These are phyloP conservation scores for Hypsibius dujardini DNA, from an alignment of 1,140 invertebrate genomes.

Conservation along the genomic window DNA sequence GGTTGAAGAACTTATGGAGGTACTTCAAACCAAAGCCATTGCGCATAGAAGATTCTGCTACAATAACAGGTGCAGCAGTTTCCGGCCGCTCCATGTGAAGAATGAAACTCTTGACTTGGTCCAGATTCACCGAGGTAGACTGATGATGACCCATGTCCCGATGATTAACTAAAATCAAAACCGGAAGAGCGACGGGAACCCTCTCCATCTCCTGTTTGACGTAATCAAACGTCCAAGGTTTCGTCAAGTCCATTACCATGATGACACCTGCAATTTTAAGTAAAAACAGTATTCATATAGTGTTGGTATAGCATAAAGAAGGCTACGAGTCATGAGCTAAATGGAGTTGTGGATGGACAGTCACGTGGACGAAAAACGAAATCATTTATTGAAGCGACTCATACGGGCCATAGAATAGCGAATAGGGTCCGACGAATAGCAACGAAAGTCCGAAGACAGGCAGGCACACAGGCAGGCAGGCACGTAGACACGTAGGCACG, in stretches of 20 bases:
- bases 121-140: constrained; percentile 44
- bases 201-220: constrained; percentile 66
- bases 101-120: constrained; percentile 50
- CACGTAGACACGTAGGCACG: neutral
- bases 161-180: constrained; percentile 79
- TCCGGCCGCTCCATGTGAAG: constrained; percentile 39
- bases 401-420: too few relatives aligned
- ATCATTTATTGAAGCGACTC: too few relatives aligned
- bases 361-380: too few relatives aligned
- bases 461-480: neutral
- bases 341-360: too few relatives aligned
- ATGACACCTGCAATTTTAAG: constrained; percentile 49
- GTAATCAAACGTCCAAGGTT: constrained; percentile 92
- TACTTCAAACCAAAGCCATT: constrained; percentile 86
- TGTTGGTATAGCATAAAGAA: too few relatives aligned
- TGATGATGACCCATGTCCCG: constrained; percentile 87
- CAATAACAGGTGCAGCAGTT: constrained; percentile 50
- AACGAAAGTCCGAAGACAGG: neutral
- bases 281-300: too few relatives aligned
- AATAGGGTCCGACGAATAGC: too few relatives aligned
- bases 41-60: constrained; percentile 82
- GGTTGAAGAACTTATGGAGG: constrained; percentile 85
- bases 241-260: constrained; percentile 80
- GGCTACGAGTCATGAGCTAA: too few relatives aligned
- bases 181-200: constrained; percentile 67